Base-by-base conservation (phyloP, 1,140 invertebrate species). In the Atta cephalotes region DNA sequence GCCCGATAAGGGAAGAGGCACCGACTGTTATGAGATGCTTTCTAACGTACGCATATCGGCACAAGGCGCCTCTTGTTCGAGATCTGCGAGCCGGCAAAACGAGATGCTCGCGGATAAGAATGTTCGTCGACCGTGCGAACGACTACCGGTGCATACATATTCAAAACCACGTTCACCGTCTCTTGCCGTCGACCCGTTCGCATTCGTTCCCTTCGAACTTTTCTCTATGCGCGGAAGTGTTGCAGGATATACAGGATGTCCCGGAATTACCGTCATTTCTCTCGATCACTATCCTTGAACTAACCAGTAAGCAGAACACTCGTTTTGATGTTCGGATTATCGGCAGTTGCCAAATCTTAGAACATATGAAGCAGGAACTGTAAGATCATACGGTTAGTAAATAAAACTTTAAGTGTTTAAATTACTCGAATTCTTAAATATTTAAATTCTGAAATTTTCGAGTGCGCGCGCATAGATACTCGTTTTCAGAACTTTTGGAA, bases 11-110 rank as follows among this genome's bases (percentile, higher is more conserved):
- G 53, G 60, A 45, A 77, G 28, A 79, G 60, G 28, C 76, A 88
- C 21, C 68, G 63, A 31, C 63, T 70, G 58, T 90, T 78, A 85
- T 84, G 60, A 90, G 86, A 90, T 89, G 89, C 80, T 80, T 90
- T 76, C 70, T 74, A 82, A 82, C 80, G 35, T 31, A 62, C 56
- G 82, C 81, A 68, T 81, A 90, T 86, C 71, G 78, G 86, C 31
- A 90, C 86, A 90, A 90, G 49, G 89, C 71, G 66, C 18, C 58
- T 88, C 86, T 90, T 90, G 89, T 90, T 90, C 77, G 70, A 53
- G 45, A 63, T 60, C 62, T 63, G 53, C 63, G 78, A 87, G 35
- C 80, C 77, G 60, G 70, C 79, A 45, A 74, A 90, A 85, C 70
- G 39, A 88, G 89, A 90, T 86, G 89, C 25, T 63, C 76, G 53